phyloP scores from a whole-genome alignment of 2,888 invertebrate genomes.

The Nasonovia ribisnigri region DNA sequence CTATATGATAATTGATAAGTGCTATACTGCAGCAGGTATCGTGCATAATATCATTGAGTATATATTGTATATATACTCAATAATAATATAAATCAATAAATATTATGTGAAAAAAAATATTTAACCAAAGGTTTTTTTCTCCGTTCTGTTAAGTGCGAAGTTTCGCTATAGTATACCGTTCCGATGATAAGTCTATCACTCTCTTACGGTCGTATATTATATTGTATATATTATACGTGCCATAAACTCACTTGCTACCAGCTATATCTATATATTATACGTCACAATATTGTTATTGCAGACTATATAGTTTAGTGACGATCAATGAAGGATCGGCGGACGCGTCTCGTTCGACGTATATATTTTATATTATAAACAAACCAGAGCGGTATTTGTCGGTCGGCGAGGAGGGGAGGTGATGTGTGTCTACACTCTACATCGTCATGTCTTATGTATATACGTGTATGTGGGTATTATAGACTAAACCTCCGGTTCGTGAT shows the following conservation, averaged over 20 bases:
- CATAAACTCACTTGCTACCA: background rate
- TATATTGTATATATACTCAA: no score
- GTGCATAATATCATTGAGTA: background rate
- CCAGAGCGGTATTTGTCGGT: background rate
- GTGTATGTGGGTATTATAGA: background rate
- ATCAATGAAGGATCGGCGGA: background rate
- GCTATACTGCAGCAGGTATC: no score
- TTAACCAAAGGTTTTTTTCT: background rate
- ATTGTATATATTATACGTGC: background rate
- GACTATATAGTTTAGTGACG: background rate
- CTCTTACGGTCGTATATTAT: background rate
- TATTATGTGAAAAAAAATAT: background rate
- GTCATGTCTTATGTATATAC: background rate
- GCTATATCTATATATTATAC: background rate
- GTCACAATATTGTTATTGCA: constrained; percentile 5
- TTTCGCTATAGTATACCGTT: background rate
- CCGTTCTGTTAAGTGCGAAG: background rate
- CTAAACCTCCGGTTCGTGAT: background rate
- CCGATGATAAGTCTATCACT: background rate
- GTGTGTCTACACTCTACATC: background rate
- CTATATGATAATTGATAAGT: background rate
- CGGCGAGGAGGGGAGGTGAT: background rate
- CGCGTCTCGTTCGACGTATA: background rate
- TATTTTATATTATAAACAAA: background rate
- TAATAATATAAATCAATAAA: background rate